A percentile compares a stretch with the other conserved stretches of the same genome.
phyloP scores from a whole-genome alignment of 2,113 vertebrate genomes.

The Alouatta palliata region DNA sequence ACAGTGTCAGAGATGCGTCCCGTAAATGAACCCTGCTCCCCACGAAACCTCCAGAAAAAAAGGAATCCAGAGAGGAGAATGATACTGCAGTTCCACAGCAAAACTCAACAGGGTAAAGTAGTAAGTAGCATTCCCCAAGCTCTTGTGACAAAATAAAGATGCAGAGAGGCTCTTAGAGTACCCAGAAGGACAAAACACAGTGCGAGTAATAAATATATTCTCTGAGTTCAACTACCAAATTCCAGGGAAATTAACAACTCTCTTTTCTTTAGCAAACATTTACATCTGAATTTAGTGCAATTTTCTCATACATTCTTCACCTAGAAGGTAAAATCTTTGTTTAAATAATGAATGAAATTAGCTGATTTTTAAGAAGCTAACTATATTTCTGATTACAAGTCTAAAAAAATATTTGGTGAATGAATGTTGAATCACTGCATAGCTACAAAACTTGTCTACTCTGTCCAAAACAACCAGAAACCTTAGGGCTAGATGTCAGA shows the following conservation, averaged over 20 bases:
- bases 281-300: background rate
- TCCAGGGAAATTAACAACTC: background rate
- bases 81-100: fast-evolving
- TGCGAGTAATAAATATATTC: background rate
- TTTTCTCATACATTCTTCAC: constrained; percentile 2
- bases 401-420: background rate
- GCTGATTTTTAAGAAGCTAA: background rate
- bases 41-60: background rate
- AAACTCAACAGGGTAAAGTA: fast-evolving
- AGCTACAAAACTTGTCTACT: background rate
- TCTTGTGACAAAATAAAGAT: background rate
- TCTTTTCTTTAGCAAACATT: background rate
- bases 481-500: background rate
- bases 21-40: background rate
- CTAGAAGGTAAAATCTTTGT: background rate
- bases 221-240: background rate
- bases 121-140: background rate
- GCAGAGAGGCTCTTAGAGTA: no score
- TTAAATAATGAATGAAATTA: background rate
- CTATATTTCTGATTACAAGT: background rate
- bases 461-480: background rate
- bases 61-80: background rate
- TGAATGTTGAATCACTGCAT: background rate
- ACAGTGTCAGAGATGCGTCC: background rate
- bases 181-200: background rate